These are phyloP conservation scores for Caenorhabditis imperialis DNA, from an alignment of 2,888 invertebrate species.

Conservation along the genomic window DNA sequence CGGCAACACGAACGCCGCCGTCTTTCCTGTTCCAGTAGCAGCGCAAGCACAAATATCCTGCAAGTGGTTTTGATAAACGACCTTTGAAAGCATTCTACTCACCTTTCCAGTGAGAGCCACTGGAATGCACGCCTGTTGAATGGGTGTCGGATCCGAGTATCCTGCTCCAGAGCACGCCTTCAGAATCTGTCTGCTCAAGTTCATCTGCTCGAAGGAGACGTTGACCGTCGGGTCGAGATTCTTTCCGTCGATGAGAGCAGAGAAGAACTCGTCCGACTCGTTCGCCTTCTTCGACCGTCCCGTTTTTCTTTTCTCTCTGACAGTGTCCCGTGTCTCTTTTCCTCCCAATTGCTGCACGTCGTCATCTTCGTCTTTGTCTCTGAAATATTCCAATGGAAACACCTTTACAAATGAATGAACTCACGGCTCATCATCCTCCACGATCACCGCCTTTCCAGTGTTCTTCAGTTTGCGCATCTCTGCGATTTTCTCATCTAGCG, in stretches of 20 bases:
- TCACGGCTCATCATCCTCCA: conserved; percentile 43
- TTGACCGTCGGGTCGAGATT: conserved; percentile 48
- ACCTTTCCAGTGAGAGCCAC: conserved; percentile 88
- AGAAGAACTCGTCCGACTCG: conserved; percentile 58
- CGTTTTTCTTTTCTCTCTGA: conserved; percentile 62
- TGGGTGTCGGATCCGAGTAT: conserved; percentile 94
- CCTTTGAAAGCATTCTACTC: neutral
- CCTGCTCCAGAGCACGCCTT: conserved; percentile 89
- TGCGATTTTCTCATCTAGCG: conserved; percentile 75
- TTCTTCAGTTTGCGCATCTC: conserved; percentile 63
- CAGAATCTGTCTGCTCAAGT: conserved; percentile 91
- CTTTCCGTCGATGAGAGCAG: conserved; percentile 57
- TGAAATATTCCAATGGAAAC: neutral
- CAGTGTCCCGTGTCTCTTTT: conserved; percentile 62
- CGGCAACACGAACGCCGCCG: conserved; percentile 98
- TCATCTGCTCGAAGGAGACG: conserved; percentile 88
- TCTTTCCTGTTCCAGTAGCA: conserved; percentile 94
- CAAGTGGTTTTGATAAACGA: conserved; percentile 6
- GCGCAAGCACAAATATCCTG: conserved; percentile 96
- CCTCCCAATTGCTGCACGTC: conserved; percentile 68
- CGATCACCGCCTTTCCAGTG: conserved; percentile 56
- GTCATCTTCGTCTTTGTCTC: conserved; percentile 54
- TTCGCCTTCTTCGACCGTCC: conserved; percentile 52
- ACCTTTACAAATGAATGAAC: no score
- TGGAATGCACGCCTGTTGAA: conserved; percentile 95